Evolutionary conservation across 2,888 invertebrate genomes (phyloP), one percentile per base, ranked within the genome.

Genomic region (Dryocosmus kuriphilus): DNA sequence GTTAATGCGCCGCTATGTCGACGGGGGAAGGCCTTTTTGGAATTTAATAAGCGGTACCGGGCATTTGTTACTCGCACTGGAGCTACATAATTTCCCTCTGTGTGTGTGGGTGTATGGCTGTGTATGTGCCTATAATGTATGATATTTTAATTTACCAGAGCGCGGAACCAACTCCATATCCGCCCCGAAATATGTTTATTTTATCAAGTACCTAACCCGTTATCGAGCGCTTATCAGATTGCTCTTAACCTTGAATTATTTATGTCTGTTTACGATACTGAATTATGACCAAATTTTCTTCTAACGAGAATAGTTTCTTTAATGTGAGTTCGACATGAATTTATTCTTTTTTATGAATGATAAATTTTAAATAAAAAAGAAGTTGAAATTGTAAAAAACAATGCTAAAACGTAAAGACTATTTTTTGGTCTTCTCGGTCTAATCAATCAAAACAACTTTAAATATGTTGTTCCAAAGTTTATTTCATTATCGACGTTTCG

Each of bases 21-120:
- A 71, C 30, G 71, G 71, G 51, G 71, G 71, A 71, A 71, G 32
- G 30, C 80, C 78, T 80, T 77, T 81, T 80, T 63, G 79, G 79
- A 85, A 85, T 83, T 84, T 85, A 85, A 86, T 85, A 84, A 86
- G 75, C 82, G 80, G 71, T 65, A 78, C 46, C 74, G 77, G 74
- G 78, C 75, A 80, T 79, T 80, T 79, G 79, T 80, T 79, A 63
- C 77, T 75, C 78, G 75, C 80, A 74, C 67, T 78, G 55, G 77
- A 77, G 55, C 67, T 67, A 60, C 75, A 74, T 78, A 67, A 78
- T 77, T 30, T 46, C 30, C 67, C 35, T 11, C 9, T 16, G 41
- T 19, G 61, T 71, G 77, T 63, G 78, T 24, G 51, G n/a, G n/a
- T n/a, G n/a, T n/a, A n/a, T n/a, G n/a, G n/a, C n/a, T 71, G 77